phyloP scores from a whole-genome alignment of 1,140 invertebrate species.

The Samia ricini region DNA sequence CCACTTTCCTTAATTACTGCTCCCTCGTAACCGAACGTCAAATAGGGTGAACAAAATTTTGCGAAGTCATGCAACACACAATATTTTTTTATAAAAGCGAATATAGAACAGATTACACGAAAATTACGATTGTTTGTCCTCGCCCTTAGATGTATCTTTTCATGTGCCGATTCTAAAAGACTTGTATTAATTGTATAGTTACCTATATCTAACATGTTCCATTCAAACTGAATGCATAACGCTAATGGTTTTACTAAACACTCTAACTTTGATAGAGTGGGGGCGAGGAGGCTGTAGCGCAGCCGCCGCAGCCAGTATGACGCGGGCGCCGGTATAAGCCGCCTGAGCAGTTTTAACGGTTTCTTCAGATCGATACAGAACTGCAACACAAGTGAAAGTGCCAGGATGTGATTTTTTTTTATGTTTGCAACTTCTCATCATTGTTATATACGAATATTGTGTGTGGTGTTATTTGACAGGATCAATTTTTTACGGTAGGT shows the following conservation, averaged over 20 bases:
- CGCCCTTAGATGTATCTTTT: no score
- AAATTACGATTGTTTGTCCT: no score
- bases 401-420: background rate
- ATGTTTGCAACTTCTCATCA: background rate
- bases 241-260: background rate
- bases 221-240: background rate
- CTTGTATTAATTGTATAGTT: no score
- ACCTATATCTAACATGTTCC: background rate
- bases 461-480: background rate
- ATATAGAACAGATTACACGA: no score
- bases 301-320: slow-evolving; percentile 39
- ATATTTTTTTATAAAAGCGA: no score
- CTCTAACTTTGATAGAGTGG: slow-evolving; percentile 12
- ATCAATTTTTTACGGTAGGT: background rate
- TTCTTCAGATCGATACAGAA: background rate
- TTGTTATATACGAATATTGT: background rate
- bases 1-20: no score
- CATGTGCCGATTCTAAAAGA: no score
- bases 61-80: no score
- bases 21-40: no score
- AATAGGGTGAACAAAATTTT: no score
- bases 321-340: slow-evolving; percentile 23
- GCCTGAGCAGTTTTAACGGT: background rate
- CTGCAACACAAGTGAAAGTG: background rate
- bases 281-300: slow-evolving; percentile 43